Base-by-base conservation (phyloP, 2,113 vertebrate genomes). In the Petaurus breviceps region DNA sequence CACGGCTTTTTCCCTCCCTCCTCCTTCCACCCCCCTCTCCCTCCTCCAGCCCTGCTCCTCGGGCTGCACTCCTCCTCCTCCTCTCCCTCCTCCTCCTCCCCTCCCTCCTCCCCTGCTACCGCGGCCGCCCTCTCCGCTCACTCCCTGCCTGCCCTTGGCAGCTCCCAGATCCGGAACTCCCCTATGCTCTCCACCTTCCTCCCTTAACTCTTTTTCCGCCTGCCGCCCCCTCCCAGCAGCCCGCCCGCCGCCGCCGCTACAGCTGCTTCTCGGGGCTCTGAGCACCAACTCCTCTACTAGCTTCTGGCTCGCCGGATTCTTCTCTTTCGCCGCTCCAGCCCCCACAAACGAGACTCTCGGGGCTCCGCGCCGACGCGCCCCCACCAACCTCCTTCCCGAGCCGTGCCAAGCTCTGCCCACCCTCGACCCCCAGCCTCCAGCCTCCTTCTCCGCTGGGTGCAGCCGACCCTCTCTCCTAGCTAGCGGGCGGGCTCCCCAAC, bases 141-240 rank as follows among this genome's bases (percentile, higher is more conserved):
- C 61, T 77, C 57, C 28, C 57, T 0, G 94, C 94, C 97, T 77
- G 96, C 95, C 96, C 96, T 94, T 92, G 92, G 90, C 93, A 16
- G 96, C 94, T 93, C 22, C 68, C 93, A 77, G 94, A 94, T 95
- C 97, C 96, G 97, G 96, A 97, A 97, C 97, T 94, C 96, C 97
- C 97, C 97, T 94, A 52, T 51, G 77, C 96, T 50, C 24, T 91
- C 53, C 93, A 51, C 97, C 91, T 91, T 68, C 93, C 97, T 93
- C 89, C 51, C 57, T 53, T 37, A 53, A 95, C 96, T 91, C 93
- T 90, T 53, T 54, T 68, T 68, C 94, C 90, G 53, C 93, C 94
- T 95, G 93, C 92, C 96, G 90, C 94, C 95, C 93, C 95, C 57
- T 43, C 89, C 94, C 90, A 50, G 95, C 26, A 24, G 93, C 93